These are phyloP conservation scores for crab-eating macaque (Macaca fascicularis) DNA, from an alignment of 2,113 vertebrate species.

Conservation along the genomic window DNA sequence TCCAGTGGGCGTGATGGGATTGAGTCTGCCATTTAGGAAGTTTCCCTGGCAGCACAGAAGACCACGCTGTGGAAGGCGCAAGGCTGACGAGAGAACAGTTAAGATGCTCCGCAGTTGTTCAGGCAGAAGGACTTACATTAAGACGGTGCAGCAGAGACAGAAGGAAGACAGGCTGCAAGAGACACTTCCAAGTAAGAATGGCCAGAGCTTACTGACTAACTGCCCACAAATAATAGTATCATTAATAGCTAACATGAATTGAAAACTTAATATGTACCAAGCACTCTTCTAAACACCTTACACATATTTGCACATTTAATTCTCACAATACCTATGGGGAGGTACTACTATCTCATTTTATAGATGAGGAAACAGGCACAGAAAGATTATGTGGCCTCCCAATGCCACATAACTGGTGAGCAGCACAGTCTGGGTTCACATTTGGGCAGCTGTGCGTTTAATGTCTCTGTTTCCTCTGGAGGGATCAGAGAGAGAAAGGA, in stretches of 20 bases:
- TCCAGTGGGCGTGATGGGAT: neutral
- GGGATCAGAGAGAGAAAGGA: neutral
- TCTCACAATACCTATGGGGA: neutral
- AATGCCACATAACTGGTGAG: neutral
- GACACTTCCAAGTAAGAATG: neutral
- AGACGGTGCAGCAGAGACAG: neutral
- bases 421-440: neutral
- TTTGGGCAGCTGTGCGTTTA: neutral
- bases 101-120: neutral
- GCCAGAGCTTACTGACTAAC: neutral
- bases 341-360: neutral
- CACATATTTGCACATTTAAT: neutral
- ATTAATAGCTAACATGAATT: neutral
- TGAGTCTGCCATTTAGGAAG: neutral
- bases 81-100: neutral
- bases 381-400: neutral
- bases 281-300: neutral
- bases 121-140: neutral
- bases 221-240: neutral
- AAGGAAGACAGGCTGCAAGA: neutral
- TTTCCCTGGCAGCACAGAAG: neutral
- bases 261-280: neutral
- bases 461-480: neutral
- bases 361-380: conserved; percentile 1
- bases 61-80: neutral